A percentile compares a stretch with the other conserved stretches of the same genome.
phyloP scores from a whole-genome alignment of 2,113 vertebrate species.

The Trochalopteron elliotii region DNA sequence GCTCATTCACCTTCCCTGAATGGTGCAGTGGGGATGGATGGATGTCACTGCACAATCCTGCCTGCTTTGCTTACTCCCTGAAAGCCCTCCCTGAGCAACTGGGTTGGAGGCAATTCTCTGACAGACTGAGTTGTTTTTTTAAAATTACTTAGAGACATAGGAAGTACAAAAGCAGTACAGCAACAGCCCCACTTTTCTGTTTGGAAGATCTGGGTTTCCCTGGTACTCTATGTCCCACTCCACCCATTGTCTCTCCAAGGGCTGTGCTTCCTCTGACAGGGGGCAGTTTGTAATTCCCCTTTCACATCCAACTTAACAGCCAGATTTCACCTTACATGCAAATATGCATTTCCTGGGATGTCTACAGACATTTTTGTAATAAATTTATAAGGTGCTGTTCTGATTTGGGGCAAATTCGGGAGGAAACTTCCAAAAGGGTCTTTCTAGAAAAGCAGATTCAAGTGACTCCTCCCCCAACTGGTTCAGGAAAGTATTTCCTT shows the following conservation, averaged over 20 bases:
- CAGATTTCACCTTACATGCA: not conserved
- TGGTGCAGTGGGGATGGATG: not conserved
- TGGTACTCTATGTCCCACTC: not conserved
- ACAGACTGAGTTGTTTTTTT: not conserved
- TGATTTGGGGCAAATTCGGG: not conserved
- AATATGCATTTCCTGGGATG: not conserved
- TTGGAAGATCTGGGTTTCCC: not conserved
- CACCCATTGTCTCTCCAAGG: rapidly evolving
- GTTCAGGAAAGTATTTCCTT: not conserved
- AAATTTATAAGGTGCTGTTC: not conserved
- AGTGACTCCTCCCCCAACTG: not conserved
- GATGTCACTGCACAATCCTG: not conserved
- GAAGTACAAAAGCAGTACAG: not conserved
- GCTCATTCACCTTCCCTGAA: rapidly evolving
- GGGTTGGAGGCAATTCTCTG: not conserved
- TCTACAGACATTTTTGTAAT: not conserved
- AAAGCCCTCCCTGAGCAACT: not conserved
- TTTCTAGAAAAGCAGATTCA: not conserved
- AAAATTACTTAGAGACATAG: not conserved
- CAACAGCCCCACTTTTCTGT: not conserved
- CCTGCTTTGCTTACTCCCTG: not conserved
- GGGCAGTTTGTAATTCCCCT: not conserved
- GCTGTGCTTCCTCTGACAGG: not conserved
- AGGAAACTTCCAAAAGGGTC: not conserved
- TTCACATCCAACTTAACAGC: not conserved